Conservation (phyloP, 2,888 invertebrate genomes). For the Hirtodrosophila alboralis region DNA sequence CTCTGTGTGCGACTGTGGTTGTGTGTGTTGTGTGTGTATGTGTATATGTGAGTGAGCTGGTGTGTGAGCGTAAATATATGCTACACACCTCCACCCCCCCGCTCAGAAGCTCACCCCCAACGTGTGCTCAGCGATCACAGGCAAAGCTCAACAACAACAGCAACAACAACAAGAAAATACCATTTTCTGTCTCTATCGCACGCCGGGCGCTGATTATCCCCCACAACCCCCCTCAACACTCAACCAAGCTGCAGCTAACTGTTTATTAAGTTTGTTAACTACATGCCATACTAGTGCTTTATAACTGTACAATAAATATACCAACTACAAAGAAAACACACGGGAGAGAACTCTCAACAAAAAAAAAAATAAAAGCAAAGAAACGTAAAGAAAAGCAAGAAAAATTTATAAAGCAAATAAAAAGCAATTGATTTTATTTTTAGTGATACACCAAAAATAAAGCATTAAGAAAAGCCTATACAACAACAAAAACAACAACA, state of each 20-base stretch:
- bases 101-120: conserved; percentile 10
- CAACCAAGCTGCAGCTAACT: conserved; percentile 40
- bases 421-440: conserved; percentile 79
- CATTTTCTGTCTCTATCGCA: conserved; percentile 45
- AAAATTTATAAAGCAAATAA: conserved; percentile 14
- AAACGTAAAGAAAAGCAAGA: conserved; percentile 5
- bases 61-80: conserved; percentile 51
- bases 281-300: conserved; percentile 75
- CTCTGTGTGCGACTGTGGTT: too few relatives aligned
- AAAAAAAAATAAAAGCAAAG: conserved; percentile 50
- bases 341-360: conserved; percentile 22
- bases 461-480: conserved; percentile 29
- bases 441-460: conserved; percentile 59
- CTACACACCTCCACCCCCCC: conserved; percentile 34
- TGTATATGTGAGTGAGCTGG: conserved; percentile 29
- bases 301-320: conserved; percentile 74
- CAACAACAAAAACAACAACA: conserved; percentile 14
- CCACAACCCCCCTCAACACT: not conserved
- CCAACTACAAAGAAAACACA: conserved; percentile 30
- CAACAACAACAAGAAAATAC: conserved; percentile 4
- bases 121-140: conserved; percentile 21
- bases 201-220: conserved; percentile 52
- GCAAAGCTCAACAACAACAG: conserved; percentile 13
- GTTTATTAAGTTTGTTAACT: conserved; percentile 62
- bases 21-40: too few relatives aligned